Evolutionary conservation across 2,797 vertebrate species (phyloP).

Genomic region (Choloepus didactylus): DNA sequence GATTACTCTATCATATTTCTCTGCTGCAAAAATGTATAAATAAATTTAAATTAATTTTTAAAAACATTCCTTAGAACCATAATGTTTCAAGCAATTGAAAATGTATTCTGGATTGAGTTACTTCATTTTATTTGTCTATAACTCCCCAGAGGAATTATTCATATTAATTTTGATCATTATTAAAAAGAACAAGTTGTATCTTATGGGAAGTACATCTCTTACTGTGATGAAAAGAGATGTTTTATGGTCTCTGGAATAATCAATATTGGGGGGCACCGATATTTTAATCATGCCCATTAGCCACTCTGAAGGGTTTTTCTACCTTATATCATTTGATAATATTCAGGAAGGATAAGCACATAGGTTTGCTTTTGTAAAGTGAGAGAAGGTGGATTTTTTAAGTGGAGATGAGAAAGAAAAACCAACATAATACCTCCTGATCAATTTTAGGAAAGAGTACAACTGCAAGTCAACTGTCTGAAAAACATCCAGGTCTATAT

Average conservation of each 20-base stretch:
- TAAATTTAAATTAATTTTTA: background rate
- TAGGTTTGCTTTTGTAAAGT: background rate
- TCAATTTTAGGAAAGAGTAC: background rate
- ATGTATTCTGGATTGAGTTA: background rate
- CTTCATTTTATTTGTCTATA: background rate
- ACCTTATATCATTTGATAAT: too few species aligned
- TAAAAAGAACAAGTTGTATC: background rate
- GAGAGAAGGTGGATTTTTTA: background rate
- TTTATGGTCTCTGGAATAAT: background rate
- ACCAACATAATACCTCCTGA: background rate
- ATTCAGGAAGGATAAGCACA: background rate
- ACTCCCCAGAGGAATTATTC: background rate
- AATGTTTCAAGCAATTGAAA: conserved; percentile 30
- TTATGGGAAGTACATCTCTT: background rate
- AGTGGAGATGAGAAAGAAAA: background rate
- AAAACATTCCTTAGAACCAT: background rate
- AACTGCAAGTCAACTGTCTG: background rate
- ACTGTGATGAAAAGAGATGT: background rate
- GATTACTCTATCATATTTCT: background rate
- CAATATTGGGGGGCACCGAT: background rate
- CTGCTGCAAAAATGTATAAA: background rate
- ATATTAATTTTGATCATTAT: background rate
- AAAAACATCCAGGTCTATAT: background rate
- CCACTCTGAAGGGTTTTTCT: background rate
- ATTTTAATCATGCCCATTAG: background rate